Evolutionary conservation across 1,140 invertebrate species (phyloP).

Genomic region (Catajapyx aquilonaris): DNA sequence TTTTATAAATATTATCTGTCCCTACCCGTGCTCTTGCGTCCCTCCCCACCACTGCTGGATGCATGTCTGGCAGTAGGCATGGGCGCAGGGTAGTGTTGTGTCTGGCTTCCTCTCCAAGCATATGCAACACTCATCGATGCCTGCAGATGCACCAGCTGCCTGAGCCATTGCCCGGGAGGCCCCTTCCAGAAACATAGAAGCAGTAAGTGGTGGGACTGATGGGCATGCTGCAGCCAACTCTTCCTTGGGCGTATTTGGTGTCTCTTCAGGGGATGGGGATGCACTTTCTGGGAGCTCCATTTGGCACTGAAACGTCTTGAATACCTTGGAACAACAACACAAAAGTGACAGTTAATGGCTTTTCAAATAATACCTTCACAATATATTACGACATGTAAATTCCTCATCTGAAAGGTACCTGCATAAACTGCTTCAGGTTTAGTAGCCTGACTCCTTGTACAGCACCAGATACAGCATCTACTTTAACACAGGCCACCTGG

Average conservation of each 20-base stretch:
- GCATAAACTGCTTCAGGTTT: constrained; percentile 34
- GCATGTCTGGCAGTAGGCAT: constrained; percentile 41
- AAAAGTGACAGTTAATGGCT: no score
- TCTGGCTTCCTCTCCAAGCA: constrained; percentile 44
- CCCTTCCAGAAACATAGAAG: constrained; percentile 19
- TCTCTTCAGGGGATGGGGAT: neutral
- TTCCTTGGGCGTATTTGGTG: neutral
- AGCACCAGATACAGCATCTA: constrained; percentile 23
- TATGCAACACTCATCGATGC: constrained; percentile 37
- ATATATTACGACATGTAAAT: constrained; percentile 3
- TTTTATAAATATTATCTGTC: neutral
- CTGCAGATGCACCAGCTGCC: neutral
- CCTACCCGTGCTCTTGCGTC: no score
- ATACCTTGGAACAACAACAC: constrained; percentile 19
- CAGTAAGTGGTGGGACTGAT: constrained; percentile 11
- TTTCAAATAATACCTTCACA: neutral
- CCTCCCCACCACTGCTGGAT: constrained; percentile 40
- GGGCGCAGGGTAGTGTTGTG: constrained; percentile 38
- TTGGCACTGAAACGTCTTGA: constrained; percentile 25
- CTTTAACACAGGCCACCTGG: constrained; percentile 39
- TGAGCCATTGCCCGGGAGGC: constrained; percentile 10
- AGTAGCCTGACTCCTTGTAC: constrained; percentile 32
- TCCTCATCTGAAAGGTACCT: constrained; percentile 13
- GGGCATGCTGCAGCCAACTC: neutral
- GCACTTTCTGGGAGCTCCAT: constrained; percentile 10